A percentile compares a stretch with the other conserved stretches of the same genome.
These are phyloP conservation scores for Dinoponera quadriceps DNA, from an alignment of 1,140 invertebrate species.

Conservation along the genomic window DNA sequence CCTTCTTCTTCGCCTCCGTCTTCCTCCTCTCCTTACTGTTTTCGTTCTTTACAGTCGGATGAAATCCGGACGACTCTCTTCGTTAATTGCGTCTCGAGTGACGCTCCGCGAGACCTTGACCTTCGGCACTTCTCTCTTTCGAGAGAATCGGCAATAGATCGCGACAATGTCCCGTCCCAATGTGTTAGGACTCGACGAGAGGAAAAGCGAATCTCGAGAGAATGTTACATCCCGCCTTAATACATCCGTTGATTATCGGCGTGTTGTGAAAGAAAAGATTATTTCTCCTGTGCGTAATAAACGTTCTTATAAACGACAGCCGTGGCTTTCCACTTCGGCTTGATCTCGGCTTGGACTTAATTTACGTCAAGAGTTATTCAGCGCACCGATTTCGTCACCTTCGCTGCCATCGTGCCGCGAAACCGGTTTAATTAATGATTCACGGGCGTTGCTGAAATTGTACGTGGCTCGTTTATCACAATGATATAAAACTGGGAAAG, in stretches of 20 bases:
- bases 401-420: conserved; percentile 1
- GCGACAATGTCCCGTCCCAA: conserved; percentile 4
- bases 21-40: conserved; percentile 48
- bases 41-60: conserved; percentile 59
- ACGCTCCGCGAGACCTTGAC: conserved; percentile 14
- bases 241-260: too few species aligned
- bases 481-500: conserved; percentile 46
- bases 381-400: conserved; percentile 49
- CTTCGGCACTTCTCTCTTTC: conserved; percentile 34
- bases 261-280: too few species aligned
- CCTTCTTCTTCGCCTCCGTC: neutral
- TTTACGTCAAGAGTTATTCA: conserved; percentile 43
- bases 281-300: too few species aligned
- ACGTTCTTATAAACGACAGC: too few species aligned
- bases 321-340: too few species aligned
- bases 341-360: neutral
- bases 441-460: conserved; percentile 58
- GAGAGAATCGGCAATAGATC: neutral
- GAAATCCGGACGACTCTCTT: conserved; percentile 49
- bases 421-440: conserved; percentile 71
- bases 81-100: conserved; percentile 57
- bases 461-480: conserved; percentile 30
- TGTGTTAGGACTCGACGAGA: neutral
- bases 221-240: neutral
- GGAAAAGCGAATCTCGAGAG: neutral